Evolutionary conservation across 2,797 vertebrate species (phyloP).

Genomic region (Australoheros facetus): DNA sequence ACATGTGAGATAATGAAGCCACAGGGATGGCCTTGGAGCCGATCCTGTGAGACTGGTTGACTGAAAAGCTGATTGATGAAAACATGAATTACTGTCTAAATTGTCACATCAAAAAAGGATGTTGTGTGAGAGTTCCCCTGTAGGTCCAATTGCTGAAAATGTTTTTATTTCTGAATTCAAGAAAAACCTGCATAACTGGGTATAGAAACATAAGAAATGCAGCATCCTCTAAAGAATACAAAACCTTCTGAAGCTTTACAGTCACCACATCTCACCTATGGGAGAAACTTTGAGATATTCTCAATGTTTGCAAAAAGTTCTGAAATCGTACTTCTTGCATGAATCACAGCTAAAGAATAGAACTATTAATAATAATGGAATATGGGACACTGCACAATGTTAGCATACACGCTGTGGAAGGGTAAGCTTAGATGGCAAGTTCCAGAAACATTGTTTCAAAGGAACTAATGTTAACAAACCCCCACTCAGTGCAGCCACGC

Average conservation of each 20-base stretch:
- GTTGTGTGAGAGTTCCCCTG: background rate
- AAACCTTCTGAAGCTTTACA: background rate
- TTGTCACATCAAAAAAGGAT: background rate
- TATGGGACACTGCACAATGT: fast-evolving
- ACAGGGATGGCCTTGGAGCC: constrained; percentile 36
- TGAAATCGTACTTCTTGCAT: too few relatives aligned
- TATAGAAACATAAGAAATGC: background rate
- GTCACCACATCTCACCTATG: fast-evolving
- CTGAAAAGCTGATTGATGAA: background rate
- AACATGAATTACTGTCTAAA: constrained; percentile 21
- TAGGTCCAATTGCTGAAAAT: background rate
- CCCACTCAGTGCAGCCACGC: background rate
- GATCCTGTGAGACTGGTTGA: constrained; percentile 25
- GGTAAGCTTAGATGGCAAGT: background rate
- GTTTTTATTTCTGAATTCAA: background rate
- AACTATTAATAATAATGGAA: background rate
- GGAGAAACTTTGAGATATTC: background rate
- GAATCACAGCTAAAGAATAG: background rate
- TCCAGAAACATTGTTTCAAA: background rate
- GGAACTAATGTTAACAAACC: background rate
- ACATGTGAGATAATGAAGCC: constrained; percentile 67
- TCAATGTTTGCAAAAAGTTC: background rate
- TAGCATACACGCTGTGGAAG: background rate
- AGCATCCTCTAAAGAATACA: too few relatives aligned
- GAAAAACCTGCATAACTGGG: background rate